Evolutionary conservation across 2,113 vertebrate genomes (phyloP).

Genomic region (Larimichthys crocea): DNA sequence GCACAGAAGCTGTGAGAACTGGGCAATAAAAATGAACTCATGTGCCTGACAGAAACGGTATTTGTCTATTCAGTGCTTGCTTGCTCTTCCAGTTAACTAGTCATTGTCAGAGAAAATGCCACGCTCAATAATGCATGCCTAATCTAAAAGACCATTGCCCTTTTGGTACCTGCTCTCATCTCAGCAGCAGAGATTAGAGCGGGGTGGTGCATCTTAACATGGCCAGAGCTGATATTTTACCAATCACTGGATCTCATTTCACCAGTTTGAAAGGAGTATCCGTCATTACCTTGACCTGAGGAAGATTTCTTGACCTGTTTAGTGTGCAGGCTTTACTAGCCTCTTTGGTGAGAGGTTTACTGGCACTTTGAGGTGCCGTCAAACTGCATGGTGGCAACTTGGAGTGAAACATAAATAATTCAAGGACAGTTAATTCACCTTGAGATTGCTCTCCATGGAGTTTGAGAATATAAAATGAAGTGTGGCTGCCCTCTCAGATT

Average conservation of each 20-base stretch:
- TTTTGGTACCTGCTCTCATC: slow-evolving; percentile 51
- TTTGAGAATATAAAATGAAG: slow-evolving; percentile 38
- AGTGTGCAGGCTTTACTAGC: slow-evolving; percentile 31
- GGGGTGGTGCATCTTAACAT: slow-evolving; percentile 19
- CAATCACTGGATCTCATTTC: slow-evolving; percentile 47
- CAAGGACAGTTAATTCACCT: slow-evolving; percentile 77
- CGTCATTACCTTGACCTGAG: slow-evolving; percentile 30
- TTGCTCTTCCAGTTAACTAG: slow-evolving; percentile 43
- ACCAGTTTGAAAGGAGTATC: slow-evolving; percentile 27
- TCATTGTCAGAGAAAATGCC: slow-evolving; percentile 56
- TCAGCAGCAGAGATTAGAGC: slow-evolving; percentile 46
- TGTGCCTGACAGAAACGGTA: slow-evolving; percentile 9
- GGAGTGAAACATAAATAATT: slow-evolving; percentile 76
- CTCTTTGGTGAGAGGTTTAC: slow-evolving; percentile 31
- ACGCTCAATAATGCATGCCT: slow-evolving; percentile 57
- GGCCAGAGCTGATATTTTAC: slow-evolving; percentile 43
- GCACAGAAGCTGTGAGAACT: neutral
- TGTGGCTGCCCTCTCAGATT: slow-evolving; percentile 11
- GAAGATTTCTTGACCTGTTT: slow-evolving; percentile 43
- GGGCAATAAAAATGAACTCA: slow-evolving; percentile 11
- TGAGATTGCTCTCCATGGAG: slow-evolving; percentile 57
- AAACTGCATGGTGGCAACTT: slow-evolving; percentile 33
- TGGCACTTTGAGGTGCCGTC: slow-evolving; percentile 41
- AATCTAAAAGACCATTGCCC: slow-evolving; percentile 62
- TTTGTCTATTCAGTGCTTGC: slow-evolving; percentile 39